These are phyloP conservation scores for Tetragonula clypearis DNA, from an alignment of 1,140 invertebrate species.

Conservation along the genomic window DNA sequence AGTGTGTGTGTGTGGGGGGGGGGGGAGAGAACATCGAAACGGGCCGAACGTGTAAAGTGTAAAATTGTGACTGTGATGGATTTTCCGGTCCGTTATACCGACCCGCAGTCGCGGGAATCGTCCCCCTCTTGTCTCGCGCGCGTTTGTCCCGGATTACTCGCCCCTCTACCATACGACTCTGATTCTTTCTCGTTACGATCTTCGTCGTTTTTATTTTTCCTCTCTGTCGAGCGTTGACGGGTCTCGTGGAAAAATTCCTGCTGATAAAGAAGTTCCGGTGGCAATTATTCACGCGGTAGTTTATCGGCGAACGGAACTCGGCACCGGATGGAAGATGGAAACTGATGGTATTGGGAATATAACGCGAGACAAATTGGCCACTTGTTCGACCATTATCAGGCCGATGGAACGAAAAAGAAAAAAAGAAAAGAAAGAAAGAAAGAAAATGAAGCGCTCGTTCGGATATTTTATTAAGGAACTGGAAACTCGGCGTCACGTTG, in stretches of 20 bases:
- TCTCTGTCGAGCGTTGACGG: background rate
- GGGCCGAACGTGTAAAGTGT: constrained; percentile 42
- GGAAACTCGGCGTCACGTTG: background rate
- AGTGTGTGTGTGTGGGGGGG: too few species aligned
- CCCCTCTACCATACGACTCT: constrained; percentile 26
- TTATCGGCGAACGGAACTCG: background rate
- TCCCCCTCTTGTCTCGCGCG: constrained; percentile 39
- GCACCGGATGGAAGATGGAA: background rate
- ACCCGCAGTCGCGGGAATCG: constrained; percentile 11
- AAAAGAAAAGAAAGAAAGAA: too few species aligned
- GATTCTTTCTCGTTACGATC: constrained; percentile 43
- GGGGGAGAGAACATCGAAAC: background rate
- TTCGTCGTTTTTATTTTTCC: constrained; percentile 19
- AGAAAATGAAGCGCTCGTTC: background rate
- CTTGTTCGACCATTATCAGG: constrained; percentile 7
- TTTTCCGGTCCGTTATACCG: constrained; percentile 13
- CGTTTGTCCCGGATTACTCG: background rate
- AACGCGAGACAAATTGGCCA: constrained; percentile 27
- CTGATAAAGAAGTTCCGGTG: background rate
- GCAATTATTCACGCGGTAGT: background rate
- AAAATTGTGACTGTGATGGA: constrained; percentile 50
- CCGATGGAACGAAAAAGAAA: background rate
- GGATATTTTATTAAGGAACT: constrained; percentile 25
- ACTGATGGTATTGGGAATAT: background rate
- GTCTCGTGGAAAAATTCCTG: background rate